Conservation (phyloP, 2,113 vertebrate genomes). For the Chloropsis hardwickii region DNA sequence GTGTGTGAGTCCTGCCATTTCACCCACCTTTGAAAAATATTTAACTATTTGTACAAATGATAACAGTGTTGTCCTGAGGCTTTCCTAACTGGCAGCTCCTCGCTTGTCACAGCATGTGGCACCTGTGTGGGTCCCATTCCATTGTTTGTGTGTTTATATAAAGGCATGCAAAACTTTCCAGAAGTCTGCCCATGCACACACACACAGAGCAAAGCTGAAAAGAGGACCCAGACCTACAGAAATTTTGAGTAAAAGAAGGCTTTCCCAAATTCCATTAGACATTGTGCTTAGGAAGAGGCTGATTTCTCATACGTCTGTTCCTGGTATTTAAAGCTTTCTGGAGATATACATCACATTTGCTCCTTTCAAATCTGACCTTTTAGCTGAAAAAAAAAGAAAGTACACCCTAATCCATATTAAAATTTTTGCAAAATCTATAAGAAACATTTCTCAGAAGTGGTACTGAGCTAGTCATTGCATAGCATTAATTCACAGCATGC, state of each 20-base stretch:
- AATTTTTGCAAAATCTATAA: background rate
- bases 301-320: background rate
- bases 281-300: background rate
- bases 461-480: background rate
- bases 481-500: background rate
- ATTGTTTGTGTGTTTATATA: background rate
- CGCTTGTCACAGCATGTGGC: background rate
- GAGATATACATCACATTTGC: background rate
- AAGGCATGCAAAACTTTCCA: background rate
- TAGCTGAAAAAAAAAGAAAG: background rate
- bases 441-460: background rate
- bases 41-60: background rate
- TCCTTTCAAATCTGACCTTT: conserved; percentile 24
- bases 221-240: background rate
- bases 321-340: background rate
- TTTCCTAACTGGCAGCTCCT: background rate
- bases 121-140: background rate
- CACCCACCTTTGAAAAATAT: background rate
- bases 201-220: background rate
- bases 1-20: background rate
- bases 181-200: rapidly evolving
- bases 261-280: background rate
- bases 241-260: background rate
- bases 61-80: background rate
- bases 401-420: background rate